Base-by-base conservation (phyloP, 2,797 vertebrate species). In the Microchirus variegatus region DNA sequence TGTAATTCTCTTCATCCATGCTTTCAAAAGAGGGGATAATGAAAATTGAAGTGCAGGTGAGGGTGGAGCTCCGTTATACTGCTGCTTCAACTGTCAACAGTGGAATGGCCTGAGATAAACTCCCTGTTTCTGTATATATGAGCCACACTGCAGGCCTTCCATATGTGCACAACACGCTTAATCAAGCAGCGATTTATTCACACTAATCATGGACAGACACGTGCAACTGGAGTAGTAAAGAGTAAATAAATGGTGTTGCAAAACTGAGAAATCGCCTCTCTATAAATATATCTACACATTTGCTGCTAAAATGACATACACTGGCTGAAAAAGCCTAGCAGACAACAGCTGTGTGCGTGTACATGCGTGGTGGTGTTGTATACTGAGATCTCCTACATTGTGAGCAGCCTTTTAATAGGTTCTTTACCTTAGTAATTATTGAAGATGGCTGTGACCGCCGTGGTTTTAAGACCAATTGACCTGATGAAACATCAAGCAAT, bases 341-440 rank as follows among this genome's bases (percentile, higher is more conserved):
- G 57, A 62, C 62, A 83, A 56, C 64, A 72, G 56, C 31, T 59
- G 54, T 35, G 49, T 47, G 53, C 71, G 26, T 26, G 26, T 5
- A 26, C 5, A 26, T 26, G 3, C 5, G 26, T 3, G 5, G 26
- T 26, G 26, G 26, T 26, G 26, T 3, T 26, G 26, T 37, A 49
- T 74, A 67, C 55, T 77, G 46, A 55, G 38, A 19, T 49, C 66
- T 65, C 52, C 56, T 53, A 70, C 60, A 59, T 45, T 38, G 46
- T 44, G 51, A 68, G 74, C 17, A 71, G 66, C 53, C 17, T 60
- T 76, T 77, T 76, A 83, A 87, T 85, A 64, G 75, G 71, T 75
- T 85, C 61, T 80, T 81, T 79, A 88, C 82, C 79, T 86, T 63
- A 63, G 59, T 56, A 81, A 84, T 82, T 62, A 75, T 45, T 22